Conservation (phyloP, 2,888 invertebrate genomes). For the Apantesis nais region DNA sequence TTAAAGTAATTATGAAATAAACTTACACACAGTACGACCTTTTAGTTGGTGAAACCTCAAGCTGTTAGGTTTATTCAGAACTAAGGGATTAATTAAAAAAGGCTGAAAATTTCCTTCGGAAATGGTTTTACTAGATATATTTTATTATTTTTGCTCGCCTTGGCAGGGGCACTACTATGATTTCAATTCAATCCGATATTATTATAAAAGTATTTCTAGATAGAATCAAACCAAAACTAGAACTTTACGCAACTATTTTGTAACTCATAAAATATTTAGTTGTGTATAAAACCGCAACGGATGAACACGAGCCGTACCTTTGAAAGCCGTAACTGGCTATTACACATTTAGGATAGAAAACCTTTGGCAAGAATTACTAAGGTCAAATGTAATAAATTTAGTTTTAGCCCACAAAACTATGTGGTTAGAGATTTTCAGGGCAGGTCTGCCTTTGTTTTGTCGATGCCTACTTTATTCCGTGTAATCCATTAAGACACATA, state of each 20-base stretch:
- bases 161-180: neutral
- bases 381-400: conserved; percentile 85
- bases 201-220: conserved; percentile 56
- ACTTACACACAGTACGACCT: neutral
- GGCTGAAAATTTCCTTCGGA: neutral
- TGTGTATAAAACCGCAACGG: conserved; percentile 77
- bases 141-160: neutral
- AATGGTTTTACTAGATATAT: neutral
- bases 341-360: conserved; percentile 77
- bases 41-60: neutral
- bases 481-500: conserved; percentile 83
- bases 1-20: neutral
- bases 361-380: conserved; percentile 82
- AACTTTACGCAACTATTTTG: conserved; percentile 75
- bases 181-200: conserved; percentile 39
- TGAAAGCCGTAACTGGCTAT: conserved; percentile 77
- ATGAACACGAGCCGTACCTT: conserved; percentile 70
- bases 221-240: conserved; percentile 64
- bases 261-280: conserved; percentile 82
- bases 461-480: conserved; percentile 81
- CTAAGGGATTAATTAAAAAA: neutral
- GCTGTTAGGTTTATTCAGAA: neutral
- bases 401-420: conserved; percentile 81
- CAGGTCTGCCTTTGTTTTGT: conserved; percentile 79
- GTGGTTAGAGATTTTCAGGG: conserved; percentile 80